Base-by-base conservation (phyloP, 2,888 invertebrate genomes). In the Diadegma fenestrale region DNA sequence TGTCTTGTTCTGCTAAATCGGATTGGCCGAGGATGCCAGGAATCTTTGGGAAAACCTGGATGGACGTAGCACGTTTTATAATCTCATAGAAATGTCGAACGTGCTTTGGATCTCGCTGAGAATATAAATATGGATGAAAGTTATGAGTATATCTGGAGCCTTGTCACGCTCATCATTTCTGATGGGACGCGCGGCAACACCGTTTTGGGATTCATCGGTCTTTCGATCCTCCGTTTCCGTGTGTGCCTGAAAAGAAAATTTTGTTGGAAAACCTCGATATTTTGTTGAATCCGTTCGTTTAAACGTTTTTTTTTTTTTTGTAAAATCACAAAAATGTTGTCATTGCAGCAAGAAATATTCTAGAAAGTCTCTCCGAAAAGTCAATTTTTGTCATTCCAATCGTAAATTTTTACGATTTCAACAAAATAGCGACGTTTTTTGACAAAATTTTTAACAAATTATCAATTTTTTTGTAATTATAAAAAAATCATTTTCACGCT, bases 71-170 rank as follows among this genome's bases (percentile, higher is more conserved):
- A 22, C 54, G 22, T 54, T 54, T 54, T 48, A 48, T 48, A 48
- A 48, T 48, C 54, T 22, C 5, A 12, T 54, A 22, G 54, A 22
- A 22, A 54, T 8, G 22, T 22, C 22, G 22, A 26, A 58, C 6
- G 26, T 58, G 58, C 58, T 14, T 54, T 12, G 54, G 22, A 22
- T 54, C 26, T 58, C 26, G 58, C 58, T 58, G 26, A 14, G 58
- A 58, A 58, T 58, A 10, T 58, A 58, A 58, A 58, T 58, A 58
- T 58, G 26, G 14, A 54, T 58, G 3, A 14, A 58, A 58, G 58
- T 19, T 19, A 10, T 19, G 8, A 12, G 26, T 58, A 6, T 58
- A 26, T 54, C 54, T 19, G 17, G 51, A 17, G 51, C 19, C 54
- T 22, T 54, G 54, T 54, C 54, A 54, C 12, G 54, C 22, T 54